Percentiles rank a stretch among this genome's conserved stretches.
Conservation (phyloP, 2,797 vertebrate genomes). For the Glyptemys insculpta region DNA sequence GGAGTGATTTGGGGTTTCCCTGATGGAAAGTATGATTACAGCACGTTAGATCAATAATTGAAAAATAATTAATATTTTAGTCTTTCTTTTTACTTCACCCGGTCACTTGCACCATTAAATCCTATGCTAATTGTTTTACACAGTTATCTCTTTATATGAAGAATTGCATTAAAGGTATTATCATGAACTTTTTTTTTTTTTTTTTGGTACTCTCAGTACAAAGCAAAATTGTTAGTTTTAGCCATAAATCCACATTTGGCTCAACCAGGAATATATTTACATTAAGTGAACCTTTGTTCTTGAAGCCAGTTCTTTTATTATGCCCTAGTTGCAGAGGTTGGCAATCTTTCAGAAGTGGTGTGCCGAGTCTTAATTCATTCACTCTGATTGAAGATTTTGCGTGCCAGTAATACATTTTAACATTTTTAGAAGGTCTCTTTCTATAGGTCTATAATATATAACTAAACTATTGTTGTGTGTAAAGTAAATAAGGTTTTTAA, state of each 20-base stretch:
- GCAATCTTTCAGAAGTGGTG: no score
- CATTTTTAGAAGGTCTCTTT: no score
- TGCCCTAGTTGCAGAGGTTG: no score
- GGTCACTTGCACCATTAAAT: not conserved
- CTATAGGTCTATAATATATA: no score
- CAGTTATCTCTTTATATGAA: not conserved
- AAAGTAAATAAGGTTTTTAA: no score
- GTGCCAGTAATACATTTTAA: no score
- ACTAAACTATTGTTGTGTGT: no score
- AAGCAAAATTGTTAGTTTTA: not conserved
- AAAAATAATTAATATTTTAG: rapidly evolving
- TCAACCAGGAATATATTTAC: conserved; percentile 4
- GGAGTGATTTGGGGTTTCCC: not conserved
- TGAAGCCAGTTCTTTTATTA: conserved; percentile 5
- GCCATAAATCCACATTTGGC: not conserved
- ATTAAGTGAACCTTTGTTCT: not conserved
- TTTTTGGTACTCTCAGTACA: not conserved
- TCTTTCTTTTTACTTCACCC: not conserved
- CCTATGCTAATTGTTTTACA: not conserved
- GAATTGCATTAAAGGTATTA: not conserved
- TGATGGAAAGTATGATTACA: not conserved
- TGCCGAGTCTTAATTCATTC: no score
- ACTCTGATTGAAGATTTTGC: no score
- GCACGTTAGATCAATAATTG: not conserved
- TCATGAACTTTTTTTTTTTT: not conserved